Percentiles rank a stretch among this genome's conserved stretches.
These are phyloP conservation scores for Aromia moschata DNA, from an alignment of 2,888 invertebrate genomes.

Conservation along the genomic window DNA sequence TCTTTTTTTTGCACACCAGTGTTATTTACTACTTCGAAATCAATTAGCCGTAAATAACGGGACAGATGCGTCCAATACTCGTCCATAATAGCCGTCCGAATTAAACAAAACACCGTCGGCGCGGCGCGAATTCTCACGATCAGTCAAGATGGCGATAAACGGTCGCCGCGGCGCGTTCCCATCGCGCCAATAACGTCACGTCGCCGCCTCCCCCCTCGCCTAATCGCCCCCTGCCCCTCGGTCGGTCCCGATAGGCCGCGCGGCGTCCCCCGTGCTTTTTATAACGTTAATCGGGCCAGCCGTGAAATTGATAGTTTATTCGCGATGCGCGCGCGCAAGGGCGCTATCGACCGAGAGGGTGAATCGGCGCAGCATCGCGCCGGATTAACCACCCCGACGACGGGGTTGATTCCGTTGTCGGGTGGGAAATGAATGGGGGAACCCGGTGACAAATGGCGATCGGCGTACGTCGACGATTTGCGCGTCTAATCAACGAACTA, in stretches of 20 bases:
- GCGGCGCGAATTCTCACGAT: too few species aligned
- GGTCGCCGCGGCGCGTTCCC: slow-evolving; percentile 35
- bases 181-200: slow-evolving; percentile 39
- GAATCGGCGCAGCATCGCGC: slow-evolving; percentile 15
- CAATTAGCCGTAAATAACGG: slow-evolving; percentile 15
- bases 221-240: slow-evolving; percentile 20
- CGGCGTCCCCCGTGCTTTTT: slow-evolving; percentile 31
- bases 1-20: too few species aligned
- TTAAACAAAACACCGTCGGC: slow-evolving; percentile 30
- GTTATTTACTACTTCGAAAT: slow-evolving; percentile 1
- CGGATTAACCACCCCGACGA: slow-evolving; percentile 22
- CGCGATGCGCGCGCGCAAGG: slow-evolving; percentile 39
- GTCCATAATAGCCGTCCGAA: slow-evolving; percentile 12
- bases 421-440: slow-evolving; percentile 6
- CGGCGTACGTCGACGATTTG: background rate
- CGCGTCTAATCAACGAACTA: background rate
- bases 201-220: slow-evolving; percentile 32
- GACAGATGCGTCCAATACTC: slow-evolving; percentile 17
- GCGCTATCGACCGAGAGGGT: slow-evolving; percentile 29
- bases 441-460: background rate
- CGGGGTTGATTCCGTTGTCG: slow-evolving; percentile 11
- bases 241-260: slow-evolving; percentile 34
- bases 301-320: slow-evolving; percentile 55
- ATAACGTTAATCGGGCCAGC: slow-evolving; percentile 42
- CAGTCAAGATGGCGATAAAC: slow-evolving; percentile 42